Evolutionary conservation across 2,888 invertebrate genomes (phyloP).

Genomic region (Pheosia tremula): DNA sequence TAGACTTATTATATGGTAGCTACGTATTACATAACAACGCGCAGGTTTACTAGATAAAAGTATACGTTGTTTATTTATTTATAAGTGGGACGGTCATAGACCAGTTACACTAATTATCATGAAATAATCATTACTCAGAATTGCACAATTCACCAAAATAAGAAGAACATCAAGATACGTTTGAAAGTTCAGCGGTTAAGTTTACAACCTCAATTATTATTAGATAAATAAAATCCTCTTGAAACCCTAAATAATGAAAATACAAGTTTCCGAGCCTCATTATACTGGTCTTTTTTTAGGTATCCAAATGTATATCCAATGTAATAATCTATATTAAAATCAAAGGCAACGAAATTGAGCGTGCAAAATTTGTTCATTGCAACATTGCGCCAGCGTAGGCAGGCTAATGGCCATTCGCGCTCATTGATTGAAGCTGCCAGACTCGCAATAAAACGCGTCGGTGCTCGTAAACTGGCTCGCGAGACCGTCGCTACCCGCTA

Average conservation of each 20-base stretch:
- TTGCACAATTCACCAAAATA: no score
- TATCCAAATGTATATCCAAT: slow-evolving; percentile 2
- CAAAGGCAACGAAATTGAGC: slow-evolving; percentile 40
- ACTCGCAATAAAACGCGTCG: slow-evolving; percentile 71
- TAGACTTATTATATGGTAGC: background rate
- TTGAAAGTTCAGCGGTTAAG: no score
- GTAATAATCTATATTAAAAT: slow-evolving; percentile 13
- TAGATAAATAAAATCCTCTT: no score
- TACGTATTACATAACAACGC: background rate
- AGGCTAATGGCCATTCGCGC: slow-evolving; percentile 60
- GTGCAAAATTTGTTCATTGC: slow-evolving; percentile 49
- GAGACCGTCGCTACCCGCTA: slow-evolving; percentile 59
- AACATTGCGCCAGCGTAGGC: slow-evolving; percentile 47
- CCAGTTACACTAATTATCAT: no score
- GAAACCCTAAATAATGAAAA: no score
- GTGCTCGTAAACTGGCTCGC: slow-evolving; percentile 80
- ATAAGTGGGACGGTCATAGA: no score
- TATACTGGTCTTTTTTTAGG: slow-evolving; percentile 7
- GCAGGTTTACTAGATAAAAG: no score
- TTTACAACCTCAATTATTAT: no score
- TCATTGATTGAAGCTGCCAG: slow-evolving; percentile 71
- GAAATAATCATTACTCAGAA: no score
- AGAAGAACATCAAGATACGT: no score
- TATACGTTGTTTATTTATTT: no score
- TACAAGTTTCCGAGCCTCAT: background rate